Conservation (phyloP, 2,888 invertebrate genomes). For the Stegophylla sp. region DNA sequence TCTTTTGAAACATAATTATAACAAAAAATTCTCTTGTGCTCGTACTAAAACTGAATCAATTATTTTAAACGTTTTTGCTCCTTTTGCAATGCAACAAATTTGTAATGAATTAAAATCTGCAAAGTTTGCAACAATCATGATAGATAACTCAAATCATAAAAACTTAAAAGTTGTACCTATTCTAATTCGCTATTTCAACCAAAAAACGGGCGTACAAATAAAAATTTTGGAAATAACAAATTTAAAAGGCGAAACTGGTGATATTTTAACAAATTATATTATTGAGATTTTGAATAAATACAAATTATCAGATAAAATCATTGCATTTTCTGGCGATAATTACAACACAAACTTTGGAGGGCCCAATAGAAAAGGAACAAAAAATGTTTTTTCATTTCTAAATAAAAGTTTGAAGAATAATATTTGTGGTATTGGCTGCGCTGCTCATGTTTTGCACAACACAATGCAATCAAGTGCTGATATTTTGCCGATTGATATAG, state of each 20-base stretch:
- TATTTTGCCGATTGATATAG: conserved; percentile 63
- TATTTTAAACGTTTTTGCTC: conserved; percentile 62
- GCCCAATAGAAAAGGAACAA: neutral
- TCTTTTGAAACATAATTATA: conserved; percentile 23
- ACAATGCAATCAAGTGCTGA: conserved; percentile 60
- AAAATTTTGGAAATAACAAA: conserved; percentile 25
- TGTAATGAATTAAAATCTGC: conserved; percentile 10
- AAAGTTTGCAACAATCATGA: conserved; percentile 13
- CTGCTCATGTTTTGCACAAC: no score
- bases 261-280: conserved; percentile 3
- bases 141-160: conserved; percentile 26
- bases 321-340: conserved; percentile 5
- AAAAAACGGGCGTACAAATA: conserved; percentile 3
- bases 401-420: conserved; percentile 6
- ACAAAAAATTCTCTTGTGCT: conserved; percentile 36
- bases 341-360: neutral
- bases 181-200: conserved; percentile 20
- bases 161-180: conserved; percentile 21
- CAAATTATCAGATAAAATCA: conserved; percentile 11
- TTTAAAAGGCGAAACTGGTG: neutral
- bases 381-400: conserved; percentile 26
- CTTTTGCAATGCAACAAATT: no score
- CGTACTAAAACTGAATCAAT: conserved; percentile 61
- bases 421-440: no score
- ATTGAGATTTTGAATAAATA: conserved; percentile 22